Conservation (phyloP, 2,888 invertebrate species). For the Chrysolina americana region DNA sequence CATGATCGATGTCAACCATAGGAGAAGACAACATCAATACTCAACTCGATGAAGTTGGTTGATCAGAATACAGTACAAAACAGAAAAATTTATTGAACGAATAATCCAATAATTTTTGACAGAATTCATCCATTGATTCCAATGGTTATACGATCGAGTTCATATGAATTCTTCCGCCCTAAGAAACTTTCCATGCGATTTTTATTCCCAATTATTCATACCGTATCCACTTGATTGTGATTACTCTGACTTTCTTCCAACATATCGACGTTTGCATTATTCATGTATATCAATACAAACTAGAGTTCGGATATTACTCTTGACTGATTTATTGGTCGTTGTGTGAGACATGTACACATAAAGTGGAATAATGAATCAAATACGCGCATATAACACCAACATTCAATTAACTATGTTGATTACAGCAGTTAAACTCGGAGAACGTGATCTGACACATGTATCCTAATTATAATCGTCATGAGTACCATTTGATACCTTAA, state of each 20-base stretch:
- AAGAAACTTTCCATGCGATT: neutral
- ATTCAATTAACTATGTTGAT: neutral
- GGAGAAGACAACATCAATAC: too few species aligned
- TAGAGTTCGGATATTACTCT: neutral
- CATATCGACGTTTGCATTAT: neutral
- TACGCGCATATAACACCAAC: neutral
- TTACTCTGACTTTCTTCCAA: neutral
- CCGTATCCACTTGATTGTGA: neutral
- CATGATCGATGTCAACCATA: too few species aligned
- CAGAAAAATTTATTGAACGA: too few species aligned
- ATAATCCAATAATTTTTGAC: too few species aligned
- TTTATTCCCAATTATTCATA: conserved; percentile 1
- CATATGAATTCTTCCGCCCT: neutral
- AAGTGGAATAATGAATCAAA: neutral
- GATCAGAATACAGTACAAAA: too few species aligned
- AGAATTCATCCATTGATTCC: too few species aligned
- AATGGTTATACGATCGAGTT: too few species aligned
- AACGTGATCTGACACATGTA: neutral
- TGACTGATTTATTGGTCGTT: conserved; percentile 3
- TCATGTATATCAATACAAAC: neutral
- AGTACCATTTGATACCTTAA: neutral
- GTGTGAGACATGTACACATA: neutral
- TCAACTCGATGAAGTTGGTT: too few species aligned
- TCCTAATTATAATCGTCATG: neutral
- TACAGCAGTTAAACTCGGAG: neutral